Percentiles rank a stretch among this genome's conserved stretches.
Evolutionary conservation across 2,113 vertebrate species (phyloP).

Genomic region (Corythoichthys haematopterus): DNA sequence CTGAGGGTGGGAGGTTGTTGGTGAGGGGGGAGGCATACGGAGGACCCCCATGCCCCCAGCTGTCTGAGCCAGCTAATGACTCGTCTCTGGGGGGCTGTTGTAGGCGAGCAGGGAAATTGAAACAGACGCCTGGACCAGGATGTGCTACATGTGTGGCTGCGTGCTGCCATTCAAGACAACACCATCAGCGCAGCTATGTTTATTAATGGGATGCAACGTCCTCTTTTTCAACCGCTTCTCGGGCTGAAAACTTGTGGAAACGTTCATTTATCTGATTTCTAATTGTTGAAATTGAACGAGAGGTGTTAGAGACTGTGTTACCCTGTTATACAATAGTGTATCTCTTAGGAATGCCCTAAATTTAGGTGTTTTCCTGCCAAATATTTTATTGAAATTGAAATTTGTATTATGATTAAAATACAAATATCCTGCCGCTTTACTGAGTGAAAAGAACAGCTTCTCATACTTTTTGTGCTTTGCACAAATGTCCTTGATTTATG

Average conservation of each 20-base stretch:
- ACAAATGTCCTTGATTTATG: too few relatives aligned
- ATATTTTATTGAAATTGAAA: too few relatives aligned
- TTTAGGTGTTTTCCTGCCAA: too few relatives aligned
- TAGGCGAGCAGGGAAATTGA: constrained; percentile 79
- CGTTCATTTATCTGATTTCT: not conserved
- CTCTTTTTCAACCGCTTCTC: not conserved
- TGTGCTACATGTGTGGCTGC: constrained; percentile 73
- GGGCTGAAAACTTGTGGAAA: constrained; percentile 8
- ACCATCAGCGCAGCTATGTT: constrained; percentile 46
- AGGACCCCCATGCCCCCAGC: constrained; percentile 78
- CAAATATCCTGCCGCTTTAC: too few relatives aligned
- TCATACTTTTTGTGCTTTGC: too few relatives aligned
- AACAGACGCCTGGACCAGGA: constrained; percentile 73
- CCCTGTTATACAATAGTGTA: too few relatives aligned
- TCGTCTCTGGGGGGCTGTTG: constrained; percentile 77
- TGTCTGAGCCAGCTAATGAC: constrained; percentile 81
- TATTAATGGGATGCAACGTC: constrained; percentile 40
- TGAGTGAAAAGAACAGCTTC: too few relatives aligned
- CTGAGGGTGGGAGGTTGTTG: constrained; percentile 25
- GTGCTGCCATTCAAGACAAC: constrained; percentile 65
- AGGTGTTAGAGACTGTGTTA: not conserved
- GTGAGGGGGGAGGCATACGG: constrained; percentile 34
- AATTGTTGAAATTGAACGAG: not conserved
- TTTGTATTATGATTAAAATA: too few relatives aligned
- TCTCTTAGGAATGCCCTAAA: too few relatives aligned